Percentiles rank a stretch among this genome's conserved stretches.
phyloP scores from a whole-genome alignment of 2,888 invertebrate genomes.

The Callyntrura sp. region DNA sequence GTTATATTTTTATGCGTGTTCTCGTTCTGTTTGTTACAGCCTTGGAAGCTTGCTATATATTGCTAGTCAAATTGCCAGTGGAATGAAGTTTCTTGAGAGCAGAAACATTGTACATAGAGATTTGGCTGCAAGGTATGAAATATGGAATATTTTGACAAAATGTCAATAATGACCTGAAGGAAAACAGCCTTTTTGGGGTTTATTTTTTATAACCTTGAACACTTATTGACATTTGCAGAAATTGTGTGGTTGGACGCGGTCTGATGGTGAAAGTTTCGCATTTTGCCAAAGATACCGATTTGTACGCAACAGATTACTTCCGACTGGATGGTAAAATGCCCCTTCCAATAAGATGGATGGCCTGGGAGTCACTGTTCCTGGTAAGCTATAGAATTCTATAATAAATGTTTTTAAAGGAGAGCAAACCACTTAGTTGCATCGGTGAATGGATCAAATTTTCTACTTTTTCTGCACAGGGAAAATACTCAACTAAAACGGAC shows the following conservation, averaged over 20 bases:
- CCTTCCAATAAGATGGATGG: constrained; percentile 93
- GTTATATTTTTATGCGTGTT: too few species aligned
- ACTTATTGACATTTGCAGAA: too few species aligned
- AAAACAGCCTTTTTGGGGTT: too few species aligned
- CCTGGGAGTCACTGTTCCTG: constrained; percentile 89
- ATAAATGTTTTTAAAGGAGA: constrained; percentile 88
- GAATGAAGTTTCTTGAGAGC: constrained; percentile 96
- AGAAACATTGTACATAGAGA: constrained; percentile 96
- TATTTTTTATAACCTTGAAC: too few species aligned
- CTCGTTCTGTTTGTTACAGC: constrained; percentile 68
- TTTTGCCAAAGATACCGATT: constrained; percentile 93
- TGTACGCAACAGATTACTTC: constrained; percentile 93
- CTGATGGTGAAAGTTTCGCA: constrained; percentile 94
- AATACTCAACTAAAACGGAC: constrained; percentile 95
- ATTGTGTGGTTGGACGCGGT: constrained; percentile 93
- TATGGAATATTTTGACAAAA: constrained; percentile 54
- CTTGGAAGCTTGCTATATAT: constrained; percentile 90
- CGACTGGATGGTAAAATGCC: constrained; percentile 92
- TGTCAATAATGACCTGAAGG: too few species aligned
- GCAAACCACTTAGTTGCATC: too few species aligned
- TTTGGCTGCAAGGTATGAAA: constrained; percentile 91
- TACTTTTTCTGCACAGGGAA: constrained; percentile 89
- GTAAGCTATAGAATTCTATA: neutral
- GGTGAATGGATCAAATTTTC: constrained; percentile 87
- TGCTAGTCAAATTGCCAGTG: constrained; percentile 94